Evolutionary conservation across 2,113 vertebrate species (phyloP).

Genomic region (Corythoichthys haematopterus): DNA sequence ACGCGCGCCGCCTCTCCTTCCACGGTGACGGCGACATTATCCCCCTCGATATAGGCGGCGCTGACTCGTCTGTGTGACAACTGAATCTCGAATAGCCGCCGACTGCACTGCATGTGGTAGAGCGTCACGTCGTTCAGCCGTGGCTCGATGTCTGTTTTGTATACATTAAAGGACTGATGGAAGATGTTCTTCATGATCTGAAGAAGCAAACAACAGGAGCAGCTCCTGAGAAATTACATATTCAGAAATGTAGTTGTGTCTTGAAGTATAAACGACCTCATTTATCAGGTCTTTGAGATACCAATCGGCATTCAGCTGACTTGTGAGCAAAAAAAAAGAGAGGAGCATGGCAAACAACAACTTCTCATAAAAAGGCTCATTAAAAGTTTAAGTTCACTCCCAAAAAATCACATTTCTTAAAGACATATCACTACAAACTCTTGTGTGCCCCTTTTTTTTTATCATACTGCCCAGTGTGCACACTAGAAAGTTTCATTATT

Average conservation of each 20-base stretch:
- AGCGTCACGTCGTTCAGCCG: conserved; percentile 64
- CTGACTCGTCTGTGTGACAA: conserved; percentile 72
- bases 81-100: conserved; percentile 72
- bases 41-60: conserved; percentile 65
- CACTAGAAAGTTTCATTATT: too few relatives aligned
- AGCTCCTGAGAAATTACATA: background rate
- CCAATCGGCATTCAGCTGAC: too few relatives aligned
- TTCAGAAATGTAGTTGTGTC: background rate
- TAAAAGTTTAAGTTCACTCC: too few relatives aligned
- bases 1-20: conserved; percentile 73
- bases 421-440: too few relatives aligned
- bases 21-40: conserved; percentile 71
- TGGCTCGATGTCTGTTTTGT: conserved; percentile 73
- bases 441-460: too few relatives aligned
- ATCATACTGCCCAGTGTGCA: too few relatives aligned
- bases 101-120: conserved; percentile 70
- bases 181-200: conserved; percentile 80
- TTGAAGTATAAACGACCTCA: too few relatives aligned
- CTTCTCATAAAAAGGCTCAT: too few relatives aligned
- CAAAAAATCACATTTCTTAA: too few relatives aligned
- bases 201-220: background rate
- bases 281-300: too few relatives aligned
- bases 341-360: too few relatives aligned
- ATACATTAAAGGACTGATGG: conserved; percentile 74
- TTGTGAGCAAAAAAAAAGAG: too few relatives aligned